Evolutionary conservation across 2,797 vertebrate species (phyloP), one percentile per base, ranked within the genome.

Genomic region (Enteromius trimaculatus): DNA sequence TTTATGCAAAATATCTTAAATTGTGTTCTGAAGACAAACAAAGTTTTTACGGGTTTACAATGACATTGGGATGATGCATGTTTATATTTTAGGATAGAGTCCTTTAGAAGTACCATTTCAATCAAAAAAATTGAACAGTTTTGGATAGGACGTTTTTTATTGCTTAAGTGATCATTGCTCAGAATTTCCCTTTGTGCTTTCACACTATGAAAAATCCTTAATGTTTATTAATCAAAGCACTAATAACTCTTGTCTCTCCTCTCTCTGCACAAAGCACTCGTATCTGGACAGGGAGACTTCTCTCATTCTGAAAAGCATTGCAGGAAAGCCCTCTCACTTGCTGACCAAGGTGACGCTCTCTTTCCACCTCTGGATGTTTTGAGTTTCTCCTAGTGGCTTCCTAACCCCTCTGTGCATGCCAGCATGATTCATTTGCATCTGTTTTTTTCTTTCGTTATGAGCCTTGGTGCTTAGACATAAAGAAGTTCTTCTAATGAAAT

Each of bases 241-340:
- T 90, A 92, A 92, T 95, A 93, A 94, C 85, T 53, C 51, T 84
- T 82, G 64, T 89, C 86, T 85, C 51, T 91, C 42, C 51, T 83
- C 66, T 83, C 47, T 81, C 68, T 95, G 93, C 92, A 91, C 96
- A 81, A 96, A 99, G 97, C 98, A 98, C 95, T 97, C 97, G 93
- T 99, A 99, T 97, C 95, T 99, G 97, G 98, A 99, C 97, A 98
- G 96, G 95, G 97, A 99, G 96, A 99, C 98, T 89, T 99, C 98
- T 95, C 96, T 97, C 89, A 97, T 99, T 97, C 96, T 99, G 96
- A 96, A 95, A 97, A 99, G 97, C 96, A 99, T 99, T 95, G 98
- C 98, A 95, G 98, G 98, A 91, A 99, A 99, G 89, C 98, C 98
- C 92, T 96, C 96, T 93, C 97, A 99, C 94, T 97, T 99, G 96